A percentile compares a stretch with the other conserved stretches of the same genome.
These are phyloP conservation scores for Campylomormyrus tamandua DNA, from an alignment of 2,113 vertebrate species.

Conservation along the genomic window DNA sequence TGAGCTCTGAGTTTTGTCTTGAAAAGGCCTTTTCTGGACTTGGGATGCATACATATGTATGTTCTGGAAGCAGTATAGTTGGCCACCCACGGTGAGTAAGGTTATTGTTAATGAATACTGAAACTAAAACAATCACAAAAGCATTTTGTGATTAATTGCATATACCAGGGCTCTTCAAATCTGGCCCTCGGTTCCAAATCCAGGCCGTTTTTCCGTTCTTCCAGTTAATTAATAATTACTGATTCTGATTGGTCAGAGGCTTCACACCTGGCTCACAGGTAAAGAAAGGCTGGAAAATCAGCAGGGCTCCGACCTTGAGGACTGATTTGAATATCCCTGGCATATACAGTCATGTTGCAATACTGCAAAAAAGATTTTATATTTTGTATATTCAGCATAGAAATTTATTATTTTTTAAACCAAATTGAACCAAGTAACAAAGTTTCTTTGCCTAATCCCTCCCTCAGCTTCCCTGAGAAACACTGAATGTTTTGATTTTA, in stretches of 20 bases:
- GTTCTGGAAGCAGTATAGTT: not conserved
- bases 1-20: not conserved
- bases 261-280: not conserved
- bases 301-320: not conserved
- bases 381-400: not conserved
- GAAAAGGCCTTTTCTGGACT: not conserved
- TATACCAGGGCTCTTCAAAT: not conserved
- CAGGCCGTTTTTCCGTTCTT: not conserved
- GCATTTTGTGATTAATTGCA: not conserved
- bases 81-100: not conserved
- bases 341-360: not conserved
- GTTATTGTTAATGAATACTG: not conserved
- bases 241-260: not conserved
- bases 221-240: not conserved
- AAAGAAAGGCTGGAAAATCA: not conserved
- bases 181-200: not conserved
- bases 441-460: not conserved
- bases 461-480: not conserved
- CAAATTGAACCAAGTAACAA: not conserved
- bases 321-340: not conserved
- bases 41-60: not conserved
- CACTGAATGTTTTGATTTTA: not conserved
- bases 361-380: not conserved
- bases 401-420: not conserved
- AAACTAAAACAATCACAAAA: not conserved